phyloP scores from a whole-genome alignment of 1,140 invertebrate species.

The Anastrepha ludens region DNA sequence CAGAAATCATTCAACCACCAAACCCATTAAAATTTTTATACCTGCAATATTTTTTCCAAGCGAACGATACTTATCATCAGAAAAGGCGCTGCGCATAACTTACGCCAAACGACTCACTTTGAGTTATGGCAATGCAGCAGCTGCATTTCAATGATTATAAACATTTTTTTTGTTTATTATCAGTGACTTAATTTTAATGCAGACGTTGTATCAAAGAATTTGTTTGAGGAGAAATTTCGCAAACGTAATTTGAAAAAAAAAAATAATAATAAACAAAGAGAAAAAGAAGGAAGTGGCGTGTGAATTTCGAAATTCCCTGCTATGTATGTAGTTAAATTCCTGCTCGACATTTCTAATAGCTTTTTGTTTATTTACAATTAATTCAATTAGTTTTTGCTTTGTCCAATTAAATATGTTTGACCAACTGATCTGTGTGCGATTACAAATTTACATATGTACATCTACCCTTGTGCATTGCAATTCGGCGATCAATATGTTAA shows the following conservation, averaged over 20 bases:
- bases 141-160: conserved; percentile 18
- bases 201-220: conserved; percentile 24
- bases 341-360: neutral
- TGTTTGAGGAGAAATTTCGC: conserved; percentile 31
- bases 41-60: neutral
- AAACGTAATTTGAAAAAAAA: neutral
- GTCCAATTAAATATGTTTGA: conserved; percentile 7
- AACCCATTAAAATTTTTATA: neutral
- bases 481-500: neutral
- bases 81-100: neutral
- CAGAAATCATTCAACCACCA: neutral
- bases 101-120: neutral
- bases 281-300: neutral
- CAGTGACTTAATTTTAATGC: conserved; percentile 8
- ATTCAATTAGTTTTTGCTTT: neutral
- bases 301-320: conserved; percentile 17
- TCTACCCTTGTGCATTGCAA: neutral
- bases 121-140: neutral
- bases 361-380: conserved; percentile 14
- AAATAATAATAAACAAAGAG: neutral
- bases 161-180: too few species aligned
- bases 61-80: neutral
- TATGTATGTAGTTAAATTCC: conserved; percentile 8
- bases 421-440: neutral
- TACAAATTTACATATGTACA: neutral